phyloP scores from a whole-genome alignment of 2,888 invertebrate species.

The Melikaiella ostensackeni region DNA sequence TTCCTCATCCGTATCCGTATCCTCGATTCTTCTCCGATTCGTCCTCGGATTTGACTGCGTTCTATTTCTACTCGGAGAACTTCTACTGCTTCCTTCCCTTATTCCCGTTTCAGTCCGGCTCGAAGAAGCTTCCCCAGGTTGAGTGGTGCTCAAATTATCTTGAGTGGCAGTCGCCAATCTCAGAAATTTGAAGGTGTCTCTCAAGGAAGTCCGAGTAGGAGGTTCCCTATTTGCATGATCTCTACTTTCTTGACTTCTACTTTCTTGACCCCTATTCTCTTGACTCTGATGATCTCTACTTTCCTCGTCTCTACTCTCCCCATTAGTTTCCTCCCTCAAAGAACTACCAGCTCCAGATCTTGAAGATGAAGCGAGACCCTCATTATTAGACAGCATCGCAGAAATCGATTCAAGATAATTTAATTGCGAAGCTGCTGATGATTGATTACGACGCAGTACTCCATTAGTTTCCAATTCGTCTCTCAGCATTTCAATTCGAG shows the following conservation, averaged over 20 bases:
- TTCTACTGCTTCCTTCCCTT: constrained; percentile 33
- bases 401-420: constrained; percentile 28
- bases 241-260: constrained; percentile 1
- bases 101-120: constrained; percentile 11
- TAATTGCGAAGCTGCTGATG: constrained; percentile 37
- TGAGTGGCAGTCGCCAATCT: neutral
- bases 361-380: neutral
- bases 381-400: constrained; percentile 10
- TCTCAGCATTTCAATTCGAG: constrained; percentile 54
- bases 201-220: neutral
- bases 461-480: constrained; percentile 52
- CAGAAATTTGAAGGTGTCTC: constrained; percentile 6
- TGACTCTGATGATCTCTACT: neutral
- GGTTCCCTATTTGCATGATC: neutral
- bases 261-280: neutral
- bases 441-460: constrained; percentile 48
- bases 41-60: constrained; percentile 41
- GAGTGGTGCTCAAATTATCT: neutral
- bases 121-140: neutral
- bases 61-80: constrained; percentile 20
- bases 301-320: neutral
- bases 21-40: constrained; percentile 49
- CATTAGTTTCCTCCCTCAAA: neutral
- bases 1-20: constrained; percentile 53
- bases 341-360: constrained; percentile 21